A percentile compares a stretch with the other conserved stretches of the same genome.
These are phyloP conservation scores for Synergus umbraculus DNA, from an alignment of 2,888 invertebrate species.

Conservation along the genomic window DNA sequence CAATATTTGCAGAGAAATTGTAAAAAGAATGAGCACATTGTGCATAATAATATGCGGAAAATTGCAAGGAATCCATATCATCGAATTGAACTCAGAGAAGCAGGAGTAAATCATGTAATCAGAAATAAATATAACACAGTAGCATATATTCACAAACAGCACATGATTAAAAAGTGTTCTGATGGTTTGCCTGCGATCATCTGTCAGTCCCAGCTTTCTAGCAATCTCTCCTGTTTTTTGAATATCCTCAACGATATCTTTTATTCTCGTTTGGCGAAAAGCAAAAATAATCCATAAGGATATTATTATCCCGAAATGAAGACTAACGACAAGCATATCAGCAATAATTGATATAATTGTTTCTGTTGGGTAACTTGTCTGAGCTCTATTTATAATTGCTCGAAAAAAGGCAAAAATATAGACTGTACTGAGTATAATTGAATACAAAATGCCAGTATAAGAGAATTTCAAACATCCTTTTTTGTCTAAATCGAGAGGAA, in stretches of 20 bases:
- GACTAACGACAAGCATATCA: background rate
- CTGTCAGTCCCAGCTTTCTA: background rate
- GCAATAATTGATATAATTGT: background rate
- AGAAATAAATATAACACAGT: background rate
- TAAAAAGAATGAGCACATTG: conserved; percentile 7
- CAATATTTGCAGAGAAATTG: background rate
- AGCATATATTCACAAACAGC: background rate
- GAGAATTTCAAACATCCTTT: conserved; percentile 2
- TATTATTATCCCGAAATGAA: background rate
- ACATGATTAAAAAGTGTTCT: background rate
- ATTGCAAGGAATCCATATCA: background rate
- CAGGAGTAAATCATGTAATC: background rate
- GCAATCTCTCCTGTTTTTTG: background rate
- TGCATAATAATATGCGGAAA: conserved; percentile 11
- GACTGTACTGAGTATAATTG: background rate
- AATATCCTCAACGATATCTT: background rate
- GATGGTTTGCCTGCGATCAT: background rate
- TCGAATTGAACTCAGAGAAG: background rate
- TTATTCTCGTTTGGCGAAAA: background rate
- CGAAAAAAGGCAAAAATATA: background rate
- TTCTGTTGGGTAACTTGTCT: background rate
- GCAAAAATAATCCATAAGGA: conserved; percentile 1
- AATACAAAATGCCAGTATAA: background rate
- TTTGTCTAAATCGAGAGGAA: background rate
- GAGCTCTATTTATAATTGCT: background rate